Evolutionary conservation across 1,140 invertebrate species (phyloP).

Genomic region (Ips nitidus): DNA sequence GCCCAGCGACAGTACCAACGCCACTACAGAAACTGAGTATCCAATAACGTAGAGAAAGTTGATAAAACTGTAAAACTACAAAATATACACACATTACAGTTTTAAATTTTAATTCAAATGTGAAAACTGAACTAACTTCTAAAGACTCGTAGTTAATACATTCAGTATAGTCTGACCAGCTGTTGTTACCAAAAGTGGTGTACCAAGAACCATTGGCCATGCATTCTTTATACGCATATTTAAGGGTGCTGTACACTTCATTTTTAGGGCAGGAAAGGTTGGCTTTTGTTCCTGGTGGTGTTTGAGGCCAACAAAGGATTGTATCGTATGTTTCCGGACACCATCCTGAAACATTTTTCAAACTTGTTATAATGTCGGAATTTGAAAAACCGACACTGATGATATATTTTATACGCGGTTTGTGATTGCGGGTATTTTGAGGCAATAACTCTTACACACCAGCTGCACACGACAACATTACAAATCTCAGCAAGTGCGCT

Average conservation of each 20-base stretch:
- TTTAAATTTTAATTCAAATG: background rate
- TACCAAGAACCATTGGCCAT: constrained; percentile 48
- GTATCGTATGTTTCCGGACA: constrained; percentile 66
- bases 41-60: constrained; percentile 47
- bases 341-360: constrained; percentile 48
- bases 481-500: too few relatives aligned
- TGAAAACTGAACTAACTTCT: constrained; percentile 54
- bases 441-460: too few relatives aligned
- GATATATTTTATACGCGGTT: too few relatives aligned
- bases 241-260: constrained; percentile 55
- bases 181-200: constrained; percentile 41
- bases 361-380: background rate
- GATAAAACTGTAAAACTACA: constrained; percentile 43
- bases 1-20: constrained; percentile 42
- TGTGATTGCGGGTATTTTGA: too few relatives aligned
- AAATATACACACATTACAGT: constrained; percentile 8
- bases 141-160: constrained; percentile 71
- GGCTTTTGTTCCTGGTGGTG: constrained; percentile 60
- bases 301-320: constrained; percentile 66
- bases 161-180: constrained; percentile 80
- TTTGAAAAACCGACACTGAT: too few relatives aligned
- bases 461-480: too few relatives aligned
- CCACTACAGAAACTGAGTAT: constrained; percentile 45
- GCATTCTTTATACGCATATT: constrained; percentile 44
- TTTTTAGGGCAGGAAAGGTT: constrained; percentile 63